Base-by-base conservation (phyloP, 2,797 vertebrate species). In the Sebastes nivosus region DNA sequence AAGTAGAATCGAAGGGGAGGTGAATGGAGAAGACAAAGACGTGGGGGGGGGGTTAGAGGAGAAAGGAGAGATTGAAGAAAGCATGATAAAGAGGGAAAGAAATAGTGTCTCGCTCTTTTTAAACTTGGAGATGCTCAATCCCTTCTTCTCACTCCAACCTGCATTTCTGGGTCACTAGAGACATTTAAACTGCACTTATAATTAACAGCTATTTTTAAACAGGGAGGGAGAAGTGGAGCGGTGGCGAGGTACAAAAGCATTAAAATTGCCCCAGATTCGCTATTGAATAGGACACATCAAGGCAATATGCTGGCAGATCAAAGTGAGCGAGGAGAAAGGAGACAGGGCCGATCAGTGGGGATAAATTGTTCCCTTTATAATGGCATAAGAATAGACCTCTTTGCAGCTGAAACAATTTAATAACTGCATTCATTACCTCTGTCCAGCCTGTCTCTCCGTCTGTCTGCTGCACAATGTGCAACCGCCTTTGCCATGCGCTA, bases 151-250 rank as follows among this genome's bases (percentile, higher is more conserved):
- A 94, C 96, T 97, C 96, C 96, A 99, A 98, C 97, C 97, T 99
- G 97, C 97, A 98, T 99, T 99, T 99, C 97, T 99, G 97, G 98
- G 98, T 99, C 98, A 99, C 96, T 97, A 97, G 97, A 99, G 98
- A 98, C 98, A 97, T 98, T 99, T 99, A 98, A 98, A 99, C 98
- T 98, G 97, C 97, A 99, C 97, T 99, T 99, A 99, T 99, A 99
- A 99, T 99, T 99, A 99, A 99, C 97, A 99, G 97, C 98, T 99
- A 99, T 99, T 99, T 99, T 99, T 99, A 99, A 99, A 99, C 97
- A 97, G 97, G 94, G 94, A 89, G 96, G 97, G 97, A 97, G 97
- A 98, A 99, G 97, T 99, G 97, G 97, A 99, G 97, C 97, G 97
- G 95, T 98, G 97, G 97, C 96, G 97, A 99, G 98, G 98, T 99